Conservation (phyloP, 2,888 invertebrate genomes). For the Pseudeuparius sepicola region DNA sequence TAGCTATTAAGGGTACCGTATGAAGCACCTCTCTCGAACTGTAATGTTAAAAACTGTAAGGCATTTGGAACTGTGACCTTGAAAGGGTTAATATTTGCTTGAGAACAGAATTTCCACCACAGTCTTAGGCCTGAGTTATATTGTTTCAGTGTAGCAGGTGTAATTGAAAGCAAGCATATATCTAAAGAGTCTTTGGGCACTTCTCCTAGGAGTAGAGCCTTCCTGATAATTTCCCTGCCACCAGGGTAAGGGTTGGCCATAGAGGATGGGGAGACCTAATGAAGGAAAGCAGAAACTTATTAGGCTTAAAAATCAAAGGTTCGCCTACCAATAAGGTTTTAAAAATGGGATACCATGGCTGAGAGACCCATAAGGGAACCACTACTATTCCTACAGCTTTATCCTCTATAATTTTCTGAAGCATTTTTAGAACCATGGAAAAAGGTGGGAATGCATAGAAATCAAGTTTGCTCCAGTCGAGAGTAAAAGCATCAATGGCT, state of each 20-base stretch:
- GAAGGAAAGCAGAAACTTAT: constrained; percentile 2
- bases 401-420: constrained; percentile 8
- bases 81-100: constrained; percentile 7
- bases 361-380: no score
- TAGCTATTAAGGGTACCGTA: constrained; percentile 19
- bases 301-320: constrained; percentile 7
- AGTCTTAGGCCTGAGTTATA: constrained; percentile 14
- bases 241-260: constrained; percentile 16
- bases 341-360: no score
- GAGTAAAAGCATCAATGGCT: constrained; percentile 11
- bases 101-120: constrained; percentile 13
- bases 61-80: constrained; percentile 7
- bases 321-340: neutral
- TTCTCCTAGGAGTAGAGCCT: constrained; percentile 13
- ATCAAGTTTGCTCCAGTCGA: constrained; percentile 5
- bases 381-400: no score
- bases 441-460: constrained; percentile 15
- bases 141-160: constrained; percentile 12
- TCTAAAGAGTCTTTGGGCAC: constrained; percentile 11
- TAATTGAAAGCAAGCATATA: constrained; percentile 15
- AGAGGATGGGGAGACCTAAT: constrained; percentile 9
- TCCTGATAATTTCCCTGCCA: constrained; percentile 17
- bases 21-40: constrained; percentile 15
- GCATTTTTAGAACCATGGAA: no score
- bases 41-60: constrained; percentile 12